Evolutionary conservation across 2,888 invertebrate species (phyloP), one percentile per base, ranked within the genome.

Genomic region (Ochropacha duplaris): DNA sequence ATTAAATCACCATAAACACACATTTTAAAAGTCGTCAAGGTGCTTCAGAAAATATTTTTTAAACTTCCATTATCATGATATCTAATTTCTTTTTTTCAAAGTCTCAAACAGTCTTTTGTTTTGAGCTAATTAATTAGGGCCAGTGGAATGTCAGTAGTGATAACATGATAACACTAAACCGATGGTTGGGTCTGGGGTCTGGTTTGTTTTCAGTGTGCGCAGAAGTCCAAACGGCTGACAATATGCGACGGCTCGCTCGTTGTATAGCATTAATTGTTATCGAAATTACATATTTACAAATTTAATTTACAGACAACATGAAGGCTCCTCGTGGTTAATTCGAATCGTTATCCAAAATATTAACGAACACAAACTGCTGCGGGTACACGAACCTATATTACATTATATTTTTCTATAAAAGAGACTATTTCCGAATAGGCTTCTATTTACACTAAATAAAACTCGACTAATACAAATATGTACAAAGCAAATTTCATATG

Each of bases 1-100:
- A 86, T 84, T 88, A 90, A 84, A 87, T 88, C 91, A 90, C 89
- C 90, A 83, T 85, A 84, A 86, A 88, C n/a, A 90, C 87, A 88
- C 83, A 81, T 31, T 86, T 81, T 88, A 88, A 31, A 86, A 88
- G 85, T 88, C 79, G 81, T 87, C 78, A 88, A 88, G 88, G 86
- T 90, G 87, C 79, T 80, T 91, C 89, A 87, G 90, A 92, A 91
- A 92, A 92, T 91, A 91, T 86, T 83, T 78, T 78, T 75, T 36
- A n/a, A 70, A 64, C 72, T 78, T 67, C 73, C 44, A 68, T 78
- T 72, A 83, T 84, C 79, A 82, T 87, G 83, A 84, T 89, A 86
- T 85, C 82, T 76, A 76, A 76, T 76, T 83, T 76, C n/a, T n/a
- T n/a, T n/a, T n/a, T n/a, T 78, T 83, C 80, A 75, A 87, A 89